Evolutionary conservation across 2,888 invertebrate species (phyloP), one percentile per base, ranked within the genome.

Genomic region (Glyphotaelius pellucidus): DNA sequence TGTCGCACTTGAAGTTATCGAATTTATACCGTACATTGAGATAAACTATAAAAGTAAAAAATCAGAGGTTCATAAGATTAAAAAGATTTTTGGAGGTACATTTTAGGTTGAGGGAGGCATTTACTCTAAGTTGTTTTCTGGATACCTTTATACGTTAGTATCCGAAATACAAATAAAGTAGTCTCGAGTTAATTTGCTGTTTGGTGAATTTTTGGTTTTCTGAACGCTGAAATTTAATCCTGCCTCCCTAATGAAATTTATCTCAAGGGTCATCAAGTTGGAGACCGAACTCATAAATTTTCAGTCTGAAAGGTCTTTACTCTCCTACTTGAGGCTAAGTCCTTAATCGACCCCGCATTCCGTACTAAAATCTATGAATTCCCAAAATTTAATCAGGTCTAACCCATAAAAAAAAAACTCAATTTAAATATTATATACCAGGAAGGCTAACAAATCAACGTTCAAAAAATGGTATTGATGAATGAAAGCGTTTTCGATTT

Each of bases 261-360:
- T 86, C 42, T 86, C 86, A 47, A 86, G 19, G 86, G 86, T 86
- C 47, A 47, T 47, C 86, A 47, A 42, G 30, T 86, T 30, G 14
- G 86, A 30, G 47, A 42, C n/a, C 47, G 30, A 47, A 11, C 31
- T 86, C 86, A 31, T 86, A 86, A 86, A 86, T 86, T 86, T 86
- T 31, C 42, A 86, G 86, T 47, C 86, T 86, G 52, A 30, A 47
- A 86, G 86, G 86, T 47, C 25, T 15, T 1, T 80, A 80, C 80
- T 52, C 52, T 52, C 52, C 80, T 80, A 83, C 83, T 83, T 47
- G 11, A 47, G 47, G 42, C 47, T 52, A n/a, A 86, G 42, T 47
- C 47, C 86, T 47, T 47, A 86, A 47, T 86, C 42, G 86, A 86
- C 86, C 86, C 47, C 47, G 30, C 42, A 86, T 86, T 47, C 86